phyloP scores from a whole-genome alignment of 1,140 invertebrate genomes.

The Archegozetes longisetosus region DNA sequence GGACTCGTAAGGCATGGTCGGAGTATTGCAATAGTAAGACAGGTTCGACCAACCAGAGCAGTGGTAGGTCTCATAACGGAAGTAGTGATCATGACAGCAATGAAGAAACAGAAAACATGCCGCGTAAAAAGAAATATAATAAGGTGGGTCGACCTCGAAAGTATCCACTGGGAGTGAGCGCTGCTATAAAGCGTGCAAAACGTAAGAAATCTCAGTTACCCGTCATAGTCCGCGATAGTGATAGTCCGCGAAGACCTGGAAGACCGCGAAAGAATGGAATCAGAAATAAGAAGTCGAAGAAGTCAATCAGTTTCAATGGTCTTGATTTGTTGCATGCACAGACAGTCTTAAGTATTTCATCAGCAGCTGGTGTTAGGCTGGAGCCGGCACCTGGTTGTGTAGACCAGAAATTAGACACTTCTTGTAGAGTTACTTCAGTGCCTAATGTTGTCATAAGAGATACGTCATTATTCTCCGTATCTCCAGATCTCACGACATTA shows the following conservation, averaged over 20 bases:
- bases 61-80: slow-evolving; percentile 20
- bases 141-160: slow-evolving; percentile 24
- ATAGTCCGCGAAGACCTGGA: slow-evolving; percentile 25
- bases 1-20: slow-evolving; percentile 51
- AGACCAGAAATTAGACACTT: slow-evolving; percentile 51
- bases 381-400: slow-evolving; percentile 66
- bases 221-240: not conserved
- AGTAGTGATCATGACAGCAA: not conserved
- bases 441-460: slow-evolving; percentile 7
- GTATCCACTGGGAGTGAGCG: slow-evolving; percentile 21
- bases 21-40: slow-evolving; percentile 43
- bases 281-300: slow-evolving; percentile 39
- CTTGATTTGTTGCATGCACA: slow-evolving; percentile 75
- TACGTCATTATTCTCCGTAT: slow-evolving; percentile 24
- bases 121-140: slow-evolving; percentile 33
- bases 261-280: slow-evolving; percentile 29
- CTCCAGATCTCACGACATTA: slow-evolving; percentile 66
- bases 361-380: not conserved
- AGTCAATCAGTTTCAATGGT: slow-evolving; percentile 54
- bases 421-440: not conserved
- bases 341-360: slow-evolving; percentile 65
- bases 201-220: slow-evolving; percentile 8
- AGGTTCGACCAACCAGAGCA: slow-evolving; percentile 29
- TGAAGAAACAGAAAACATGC: not conserved
- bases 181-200: slow-evolving; percentile 27